Evolutionary conservation across 2,888 invertebrate species (phyloP), one percentile per base, ranked within the genome.

Genomic region (Agonopterix heracliana): DNA sequence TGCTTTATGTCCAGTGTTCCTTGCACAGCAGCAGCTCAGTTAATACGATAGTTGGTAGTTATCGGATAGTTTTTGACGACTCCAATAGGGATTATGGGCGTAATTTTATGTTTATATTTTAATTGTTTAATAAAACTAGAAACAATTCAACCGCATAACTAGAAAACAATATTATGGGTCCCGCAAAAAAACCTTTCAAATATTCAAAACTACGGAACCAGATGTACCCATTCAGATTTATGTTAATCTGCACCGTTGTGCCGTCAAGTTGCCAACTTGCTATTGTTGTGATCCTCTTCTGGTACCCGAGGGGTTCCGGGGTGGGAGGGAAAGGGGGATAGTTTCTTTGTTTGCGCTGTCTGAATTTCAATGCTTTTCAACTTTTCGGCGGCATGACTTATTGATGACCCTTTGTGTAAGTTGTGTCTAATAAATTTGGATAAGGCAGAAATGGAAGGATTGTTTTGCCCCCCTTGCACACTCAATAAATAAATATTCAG

Each of bases 221-320:
- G 48, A 48, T 51, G 51, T 17, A 43, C 45, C 42, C 47, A 17
- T 47, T 41, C 36, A 49, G 52, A 52, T 52, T 49, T 52, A 52
- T 52, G 52, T 46, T 47, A 49, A 52, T 49, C 52, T 52, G 52
- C 38, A 38, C 34, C 40, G 34, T 12, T 9, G 38, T n/a, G 36
- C 44, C 51, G 51, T 51, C 51, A 48, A 48, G 48, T 46, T 48
- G 48, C 51, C 46, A 40, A 48, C 48, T 45, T 10, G 38, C 46
- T 26, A 51, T 51, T 51, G 47, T 47, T 47, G 47, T 34, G 50
- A 46, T 50, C 50, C 47, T 42, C 44, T 14, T 45, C 38, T n/a
- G 38, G n/a, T 38, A 9, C 38, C 10, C 38, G 38, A 38, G n/a
- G 26, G 26, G 5, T 0, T 26, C 26, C 5, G 26, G 26, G 26